These are phyloP conservation scores for Dromas ardeola DNA, from an alignment of 2,113 vertebrate species.

Conservation along the genomic window DNA sequence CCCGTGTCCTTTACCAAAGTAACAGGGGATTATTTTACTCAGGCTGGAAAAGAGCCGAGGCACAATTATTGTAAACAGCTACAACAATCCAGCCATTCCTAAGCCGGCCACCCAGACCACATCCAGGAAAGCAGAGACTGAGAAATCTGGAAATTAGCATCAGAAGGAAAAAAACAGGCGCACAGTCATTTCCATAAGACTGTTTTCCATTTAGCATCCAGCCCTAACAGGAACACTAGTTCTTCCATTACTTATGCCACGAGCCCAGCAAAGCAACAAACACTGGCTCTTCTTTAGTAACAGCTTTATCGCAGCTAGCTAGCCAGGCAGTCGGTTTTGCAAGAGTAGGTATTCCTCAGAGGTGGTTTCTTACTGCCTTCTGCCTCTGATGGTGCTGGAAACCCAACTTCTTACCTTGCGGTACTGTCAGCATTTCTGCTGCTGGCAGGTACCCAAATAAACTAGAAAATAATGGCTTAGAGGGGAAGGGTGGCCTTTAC, in stretches of 20 bases:
- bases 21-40: background rate
- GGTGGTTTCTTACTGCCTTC: background rate
- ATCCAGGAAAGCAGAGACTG: background rate
- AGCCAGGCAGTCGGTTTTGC: background rate
- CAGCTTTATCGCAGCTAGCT: background rate
- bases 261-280: background rate
- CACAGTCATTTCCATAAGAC: background rate
- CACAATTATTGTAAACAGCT: background rate
- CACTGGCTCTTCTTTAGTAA: background rate
- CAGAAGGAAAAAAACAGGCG: fast-evolving
- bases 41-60: background rate
- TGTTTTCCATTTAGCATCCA: background rate
- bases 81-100: background rate
- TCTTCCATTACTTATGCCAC: background rate
- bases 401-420: background rate
- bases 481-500: background rate
- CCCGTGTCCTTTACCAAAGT: background rate
- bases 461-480: background rate
- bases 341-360: background rate
- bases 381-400: background rate
- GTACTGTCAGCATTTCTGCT: background rate
- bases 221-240: background rate
- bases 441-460: background rate
- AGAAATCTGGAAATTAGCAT: background rate
- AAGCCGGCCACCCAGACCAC: background rate